phyloP scores from a whole-genome alignment of 2,888 invertebrate species.

The Altica lythri region DNA sequence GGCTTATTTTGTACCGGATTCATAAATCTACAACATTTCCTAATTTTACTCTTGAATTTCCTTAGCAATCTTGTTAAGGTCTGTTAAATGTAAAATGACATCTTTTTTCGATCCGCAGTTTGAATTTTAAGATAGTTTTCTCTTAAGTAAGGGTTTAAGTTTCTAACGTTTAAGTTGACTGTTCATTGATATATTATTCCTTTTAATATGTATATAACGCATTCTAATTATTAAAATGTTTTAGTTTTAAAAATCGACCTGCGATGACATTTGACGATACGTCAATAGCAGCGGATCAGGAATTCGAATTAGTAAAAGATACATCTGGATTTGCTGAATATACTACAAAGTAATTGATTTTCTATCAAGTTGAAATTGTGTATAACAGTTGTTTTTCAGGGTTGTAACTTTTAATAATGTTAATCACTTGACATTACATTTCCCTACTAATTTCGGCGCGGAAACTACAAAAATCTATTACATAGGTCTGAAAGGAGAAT shows the following conservation, averaged over 20 bases:
- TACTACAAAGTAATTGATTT: conserved; percentile 76
- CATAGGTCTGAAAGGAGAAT: conserved; percentile 95
- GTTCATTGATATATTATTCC: no score
- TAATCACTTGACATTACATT: conserved; percentile 86
- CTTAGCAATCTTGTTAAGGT: no score
- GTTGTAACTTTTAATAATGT: conserved; percentile 91
- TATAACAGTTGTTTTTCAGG: conserved; percentile 62
- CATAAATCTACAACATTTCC: no score
- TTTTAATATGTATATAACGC: no score
- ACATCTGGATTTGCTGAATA: conserved; percentile 82
- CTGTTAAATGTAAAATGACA: no score
- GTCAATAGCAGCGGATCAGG: conserved; percentile 76
- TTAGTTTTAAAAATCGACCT: conserved; percentile 89
- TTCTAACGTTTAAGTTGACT: no score
- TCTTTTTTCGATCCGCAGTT: no score
- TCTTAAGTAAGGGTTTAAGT: no score
- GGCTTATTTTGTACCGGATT: no score
- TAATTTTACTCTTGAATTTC: no score
- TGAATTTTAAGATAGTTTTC: no score
- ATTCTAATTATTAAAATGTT: no score
- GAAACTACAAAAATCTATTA: conserved; percentile 88
- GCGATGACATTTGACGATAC: conserved; percentile 95
- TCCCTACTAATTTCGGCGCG: conserved; percentile 85
- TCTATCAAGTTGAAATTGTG: not conserved
- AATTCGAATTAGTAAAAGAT: conserved; percentile 85